Evolutionary conservation across 2,888 invertebrate species (phyloP).

Genomic region (Cerastis rubricosa): DNA sequence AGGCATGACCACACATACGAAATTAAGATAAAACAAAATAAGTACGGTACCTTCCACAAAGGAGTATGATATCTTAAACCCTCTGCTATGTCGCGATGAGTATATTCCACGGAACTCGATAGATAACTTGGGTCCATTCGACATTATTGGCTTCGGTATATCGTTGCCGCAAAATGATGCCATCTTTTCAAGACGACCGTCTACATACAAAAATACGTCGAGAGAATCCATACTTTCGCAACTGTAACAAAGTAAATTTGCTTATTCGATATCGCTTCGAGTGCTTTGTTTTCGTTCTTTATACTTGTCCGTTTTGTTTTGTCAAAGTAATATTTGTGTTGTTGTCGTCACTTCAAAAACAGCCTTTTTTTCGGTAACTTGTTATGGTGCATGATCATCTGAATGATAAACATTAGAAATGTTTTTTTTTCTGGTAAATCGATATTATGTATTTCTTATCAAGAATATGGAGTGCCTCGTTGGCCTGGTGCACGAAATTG

Average conservation of each 20-base stretch:
- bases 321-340: slow-evolving; percentile 32
- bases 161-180: slow-evolving; percentile 96
- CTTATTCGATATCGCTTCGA: slow-evolving; percentile 65
- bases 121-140: slow-evolving; percentile 96
- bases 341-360: slow-evolving; percentile 16
- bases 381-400: slow-evolving; percentile 3
- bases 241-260: slow-evolving; percentile 88
- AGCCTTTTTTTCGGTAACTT: background rate
- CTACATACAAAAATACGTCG: slow-evolving; percentile 95
- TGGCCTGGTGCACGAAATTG: no score
- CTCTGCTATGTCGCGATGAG: slow-evolving; percentile 94
- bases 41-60: slow-evolving; percentile 96
- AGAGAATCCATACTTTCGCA: slow-evolving; percentile 95
- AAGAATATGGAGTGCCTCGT: background rate
- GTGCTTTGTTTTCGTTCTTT: slow-evolving; percentile 55
- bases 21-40: slow-evolving; percentile 60
- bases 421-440: background rate
- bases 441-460: background rate
- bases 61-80: slow-evolving; percentile 96
- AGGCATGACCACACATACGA: slow-evolving; percentile 61
- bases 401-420: background rate
- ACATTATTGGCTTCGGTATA: slow-evolving; percentile 97
- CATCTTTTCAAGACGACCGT: slow-evolving; percentile 96
- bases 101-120: slow-evolving; percentile 95
- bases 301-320: slow-evolving; percentile 48